Evolutionary conservation across 2,113 vertebrate species (phyloP).

Genomic region (Anseranas semipalmata): DNA sequence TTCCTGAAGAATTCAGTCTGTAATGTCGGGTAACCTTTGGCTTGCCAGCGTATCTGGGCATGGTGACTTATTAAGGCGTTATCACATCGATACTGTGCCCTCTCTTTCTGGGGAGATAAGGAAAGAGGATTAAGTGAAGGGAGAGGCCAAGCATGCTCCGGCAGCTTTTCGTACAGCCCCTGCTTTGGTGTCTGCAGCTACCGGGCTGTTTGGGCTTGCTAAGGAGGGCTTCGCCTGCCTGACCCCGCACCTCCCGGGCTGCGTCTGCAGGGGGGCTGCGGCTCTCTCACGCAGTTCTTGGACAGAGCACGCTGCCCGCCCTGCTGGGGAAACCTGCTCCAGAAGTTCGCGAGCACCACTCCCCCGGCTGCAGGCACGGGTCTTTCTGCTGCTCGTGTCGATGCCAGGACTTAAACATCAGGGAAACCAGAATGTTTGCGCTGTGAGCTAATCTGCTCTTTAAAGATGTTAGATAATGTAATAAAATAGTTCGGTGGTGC

Average conservation of each 20-base stretch:
- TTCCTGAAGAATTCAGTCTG: neutral
- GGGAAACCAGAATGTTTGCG: slow-evolving; percentile 68
- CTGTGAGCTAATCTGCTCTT: slow-evolving; percentile 65
- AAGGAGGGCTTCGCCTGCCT: neutral
- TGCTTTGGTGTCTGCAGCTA: neutral
- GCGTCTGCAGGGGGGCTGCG: neutral
- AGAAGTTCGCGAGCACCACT: slow-evolving; percentile 4
- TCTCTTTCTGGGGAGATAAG: neutral
- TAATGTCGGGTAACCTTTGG: neutral
- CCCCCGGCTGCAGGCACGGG: neutral
- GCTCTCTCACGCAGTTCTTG: neutral
- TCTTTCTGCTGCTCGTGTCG: neutral
- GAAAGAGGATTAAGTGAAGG: neutral
- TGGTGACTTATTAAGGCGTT: neutral
- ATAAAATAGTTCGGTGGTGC: slow-evolving; percentile 37
- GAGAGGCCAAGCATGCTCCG: rapidly evolving
- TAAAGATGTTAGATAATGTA: slow-evolving; percentile 56
- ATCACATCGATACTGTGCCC: neutral
- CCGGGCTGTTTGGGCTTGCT: neutral
- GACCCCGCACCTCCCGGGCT: neutral
- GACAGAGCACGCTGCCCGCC: neutral
- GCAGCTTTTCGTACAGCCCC: neutral
- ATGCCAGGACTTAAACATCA: slow-evolving; percentile 44
- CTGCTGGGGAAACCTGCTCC: neutral
- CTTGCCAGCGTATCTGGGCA: neutral